Percentiles rank a stretch among this genome's conserved stretches.
Conservation (phyloP, 2,113 vertebrate species). For the Falcunculus frontatus region DNA sequence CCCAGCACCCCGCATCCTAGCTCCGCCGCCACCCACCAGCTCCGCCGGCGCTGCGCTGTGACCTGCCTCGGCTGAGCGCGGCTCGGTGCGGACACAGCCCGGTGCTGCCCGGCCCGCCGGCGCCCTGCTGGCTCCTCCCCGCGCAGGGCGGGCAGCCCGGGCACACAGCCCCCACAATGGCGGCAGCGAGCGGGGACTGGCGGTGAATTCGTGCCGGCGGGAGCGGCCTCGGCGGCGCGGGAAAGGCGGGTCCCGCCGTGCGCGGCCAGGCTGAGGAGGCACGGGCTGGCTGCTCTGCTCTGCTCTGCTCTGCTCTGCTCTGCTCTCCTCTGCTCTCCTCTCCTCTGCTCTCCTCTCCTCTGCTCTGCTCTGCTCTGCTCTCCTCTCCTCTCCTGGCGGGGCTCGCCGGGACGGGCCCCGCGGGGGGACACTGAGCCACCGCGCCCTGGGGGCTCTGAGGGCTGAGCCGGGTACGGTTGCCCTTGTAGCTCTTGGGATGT, state of each 20-base stretch:
- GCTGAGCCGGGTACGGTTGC: neutral
- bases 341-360: no score
- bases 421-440: neutral
- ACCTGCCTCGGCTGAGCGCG: rapidly evolving
- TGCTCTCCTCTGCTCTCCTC: no score
- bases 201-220: neutral
- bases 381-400: neutral
- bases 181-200: rapidly evolving
- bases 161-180: neutral
- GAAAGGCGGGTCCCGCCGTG: neutral
- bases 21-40: neutral
- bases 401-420: neutral
- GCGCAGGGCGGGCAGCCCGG: neutral
- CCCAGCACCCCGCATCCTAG: neutral
- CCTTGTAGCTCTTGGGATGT: neutral
- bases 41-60: neutral
- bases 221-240: neutral
- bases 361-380: neutral
- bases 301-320: no score
- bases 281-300: no score
- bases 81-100: rapidly evolving
- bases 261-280: neutral
- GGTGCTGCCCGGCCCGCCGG: neutral
- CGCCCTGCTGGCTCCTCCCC: neutral
- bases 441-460: neutral